Evolutionary conservation across 2,888 invertebrate species (phyloP), one percentile per base, ranked within the genome.

Genomic region (Agriopis marginaria): DNA sequence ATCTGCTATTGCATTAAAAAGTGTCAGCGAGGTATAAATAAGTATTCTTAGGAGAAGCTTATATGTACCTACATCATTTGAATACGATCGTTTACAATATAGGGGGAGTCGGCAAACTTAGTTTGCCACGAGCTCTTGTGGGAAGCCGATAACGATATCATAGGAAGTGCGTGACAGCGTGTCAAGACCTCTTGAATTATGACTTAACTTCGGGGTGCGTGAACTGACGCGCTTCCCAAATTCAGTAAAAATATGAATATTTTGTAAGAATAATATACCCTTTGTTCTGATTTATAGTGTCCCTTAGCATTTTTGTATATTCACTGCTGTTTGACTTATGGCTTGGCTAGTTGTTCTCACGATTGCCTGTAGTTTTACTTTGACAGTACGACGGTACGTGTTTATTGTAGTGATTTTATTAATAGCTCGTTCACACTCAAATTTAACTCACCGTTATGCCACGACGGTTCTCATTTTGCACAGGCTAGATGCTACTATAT

Each of bases 161-260:
- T 63, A 62, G 62, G 66, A 70, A 62, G 70, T 66, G 66, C 70
- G 66, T 70, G 70, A 66, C 66, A 66, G 42, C 11, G 54, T 66
- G 66, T 70, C 70, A 70, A 66, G 70, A 70, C 59, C 63, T 66
- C 54, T 70, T 70, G 66, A 70, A 55, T 66, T 66, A 70, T 66
- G 53, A 59, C 66, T 59, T 63, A 66, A 63, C 70, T 66, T 70
- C 10, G 39, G 62, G 56, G 62, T 63, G 53, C 70, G 66, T 63
- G 66, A 66, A 70, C 59, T 60, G 23, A 40, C 50, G 56, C 56
- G 14, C 17, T 49, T 42, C 47, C 54, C 45, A 50, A 50, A 44
- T 63, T 63, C 51, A 56, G 54, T 54, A 42, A 63, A 63, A 67
- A 67, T 55, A 55, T 32, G 49, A 66, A 51, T 61, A 58, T 62